These are phyloP conservation scores for Hyles vespertilio DNA, from an alignment of 1,140 invertebrate species.

Conservation along the genomic window DNA sequence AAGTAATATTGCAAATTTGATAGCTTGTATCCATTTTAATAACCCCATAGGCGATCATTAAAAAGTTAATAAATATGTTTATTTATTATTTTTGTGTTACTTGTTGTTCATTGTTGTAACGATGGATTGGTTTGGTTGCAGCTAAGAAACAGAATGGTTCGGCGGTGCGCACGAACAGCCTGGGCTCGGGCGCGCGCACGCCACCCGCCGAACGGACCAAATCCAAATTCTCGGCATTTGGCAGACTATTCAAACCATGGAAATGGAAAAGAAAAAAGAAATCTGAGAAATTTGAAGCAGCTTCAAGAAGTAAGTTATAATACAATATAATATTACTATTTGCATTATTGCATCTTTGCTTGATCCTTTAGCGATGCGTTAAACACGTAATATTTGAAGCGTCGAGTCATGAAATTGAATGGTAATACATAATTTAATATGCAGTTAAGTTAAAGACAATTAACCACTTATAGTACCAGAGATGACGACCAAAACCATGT, in stretches of 20 bases:
- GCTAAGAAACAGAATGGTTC: conserved; percentile 95
- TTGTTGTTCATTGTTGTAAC: conserved; percentile 9
- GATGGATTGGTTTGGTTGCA: conserved; percentile 77
- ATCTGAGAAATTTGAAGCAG: conserved; percentile 97
- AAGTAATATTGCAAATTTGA: no score
- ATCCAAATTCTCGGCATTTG: conserved; percentile 94
- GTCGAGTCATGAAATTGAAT: no score
- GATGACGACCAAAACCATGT: no score
- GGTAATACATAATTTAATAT: no score
- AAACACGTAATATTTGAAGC: no score
- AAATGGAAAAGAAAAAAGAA: conserved; percentile 99
- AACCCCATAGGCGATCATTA: no score
- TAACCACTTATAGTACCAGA: no score
- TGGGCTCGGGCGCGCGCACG: conserved; percentile 88
- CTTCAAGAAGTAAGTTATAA: conserved; percentile 91
- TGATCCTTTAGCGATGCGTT: no score
- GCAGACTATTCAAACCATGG: conserved; percentile 97
- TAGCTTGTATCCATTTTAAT: no score
- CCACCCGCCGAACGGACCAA: conserved; percentile 87
- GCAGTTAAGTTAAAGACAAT: no score
- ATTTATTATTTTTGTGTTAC: conserved; percentile 11
- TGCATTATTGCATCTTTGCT: neutral
- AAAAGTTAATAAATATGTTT: neutral
- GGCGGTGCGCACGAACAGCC: conserved; percentile 88
- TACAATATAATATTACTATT: conserved; percentile 1